These are phyloP conservation scores for Mycetomoellerius zeteki DNA, from an alignment of 1,140 invertebrate genomes.

Conservation along the genomic window DNA sequence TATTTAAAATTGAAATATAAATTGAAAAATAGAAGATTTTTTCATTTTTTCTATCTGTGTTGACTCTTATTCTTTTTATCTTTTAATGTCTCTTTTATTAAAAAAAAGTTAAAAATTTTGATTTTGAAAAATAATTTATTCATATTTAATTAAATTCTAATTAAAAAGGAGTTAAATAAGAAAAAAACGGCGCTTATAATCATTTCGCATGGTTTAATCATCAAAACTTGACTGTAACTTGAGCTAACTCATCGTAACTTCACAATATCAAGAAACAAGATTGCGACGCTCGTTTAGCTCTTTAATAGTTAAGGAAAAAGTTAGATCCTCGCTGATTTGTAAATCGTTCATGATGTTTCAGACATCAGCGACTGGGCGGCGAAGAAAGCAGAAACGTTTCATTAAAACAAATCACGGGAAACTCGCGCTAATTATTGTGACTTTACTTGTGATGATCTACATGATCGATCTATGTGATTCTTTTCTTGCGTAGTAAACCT, in stretches of 20 bases:
- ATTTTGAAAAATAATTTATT: neutral
- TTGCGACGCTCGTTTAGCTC: neutral
- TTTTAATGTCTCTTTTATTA: neutral
- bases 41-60: neutral
- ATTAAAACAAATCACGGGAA: neutral
- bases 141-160: neutral
- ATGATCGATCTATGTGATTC: slow-evolving; percentile 11
- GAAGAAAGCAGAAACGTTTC: slow-evolving; percentile 8
- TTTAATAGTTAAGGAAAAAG: neutral
- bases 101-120: neutral
- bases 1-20: neutral
- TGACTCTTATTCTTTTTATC: neutral
- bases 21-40: neutral
- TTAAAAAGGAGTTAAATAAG: neutral
- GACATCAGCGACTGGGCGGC: neutral
- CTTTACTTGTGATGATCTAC: slow-evolving; percentile 16
- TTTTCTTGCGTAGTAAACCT: slow-evolving; percentile 53
- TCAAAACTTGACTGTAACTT: slow-evolving; percentile 22
- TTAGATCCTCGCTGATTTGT: slow-evolving; percentile 1
- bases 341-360: slow-evolving; percentile 38
- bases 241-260: slow-evolving; percentile 22
- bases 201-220: neutral
- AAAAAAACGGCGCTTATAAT: neutral
- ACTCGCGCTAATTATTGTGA: slow-evolving; percentile 35
- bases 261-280: slow-evolving; percentile 7